Base-by-base conservation (phyloP, 2,113 vertebrate genomes). In the Paralichthys olivaceus region DNA sequence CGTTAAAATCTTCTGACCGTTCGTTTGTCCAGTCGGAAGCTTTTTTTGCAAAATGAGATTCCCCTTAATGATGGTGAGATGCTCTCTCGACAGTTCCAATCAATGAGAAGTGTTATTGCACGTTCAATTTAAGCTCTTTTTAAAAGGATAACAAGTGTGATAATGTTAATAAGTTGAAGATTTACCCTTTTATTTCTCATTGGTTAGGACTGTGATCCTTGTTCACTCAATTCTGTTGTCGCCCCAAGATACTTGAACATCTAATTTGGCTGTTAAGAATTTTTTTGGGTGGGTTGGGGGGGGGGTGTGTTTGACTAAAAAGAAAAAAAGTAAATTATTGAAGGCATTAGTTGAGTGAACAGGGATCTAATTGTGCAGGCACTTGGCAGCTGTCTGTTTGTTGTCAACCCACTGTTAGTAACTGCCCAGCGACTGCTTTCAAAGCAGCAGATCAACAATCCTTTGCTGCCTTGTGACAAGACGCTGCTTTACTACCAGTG, bases 361-460 rank as follows among this genome's bases (percentile, higher is more conserved):
- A 26, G 80, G 86, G 90, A 82, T 88, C 78, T 9, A 26, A 59
- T 20, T 26, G 2, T 15, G 4, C 91, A 94, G 93, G 84, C 86
- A 80, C 59, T 63, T 89, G 94, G 94, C 93, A 94, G 94, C 93
- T 76, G 90, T 83, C 92, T 93, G 89, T 81, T 64, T 62, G 25
- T 63, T 80, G 62, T 71, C 81, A 57, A 47, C 79, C 51, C 51
- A 23, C 69, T 73, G 80, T 77, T 57, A 55, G 80, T 85, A 78
- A 78, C 53, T 5, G 7, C 37, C 2, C 66, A 63, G 74, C 23
- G 14, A 71, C 60, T 3, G 34, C 79, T 69, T 32, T 65, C 13
- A 28, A 37, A 20, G 29, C 6, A 12, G 56, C 57, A 74, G 54
- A 55, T 51, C 49, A 12, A 47, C 7, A 4, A 19, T 29, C 32